phyloP scores from a whole-genome alignment of 1,140 invertebrate genomes.

The Papilio glaucus region DNA sequence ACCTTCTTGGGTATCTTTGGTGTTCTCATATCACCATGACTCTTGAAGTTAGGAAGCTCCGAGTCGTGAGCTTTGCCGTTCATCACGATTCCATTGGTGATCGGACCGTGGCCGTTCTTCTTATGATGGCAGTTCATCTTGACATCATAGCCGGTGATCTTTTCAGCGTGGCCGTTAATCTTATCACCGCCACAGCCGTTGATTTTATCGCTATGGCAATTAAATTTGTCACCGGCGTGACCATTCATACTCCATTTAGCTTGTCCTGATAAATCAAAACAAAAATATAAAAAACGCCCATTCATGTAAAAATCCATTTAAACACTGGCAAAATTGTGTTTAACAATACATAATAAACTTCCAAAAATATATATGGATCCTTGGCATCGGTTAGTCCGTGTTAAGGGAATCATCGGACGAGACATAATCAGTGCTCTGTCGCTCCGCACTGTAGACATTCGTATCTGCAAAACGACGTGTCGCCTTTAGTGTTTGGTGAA shows the following conservation, averaged over 20 bases:
- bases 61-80: conserved; percentile 44
- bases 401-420: conserved; percentile 62
- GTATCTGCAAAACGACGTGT: conserved; percentile 71
- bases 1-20: conserved; percentile 78
- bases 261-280: conserved; percentile 72
- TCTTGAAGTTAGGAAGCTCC: conserved; percentile 54
- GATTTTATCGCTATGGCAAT: conserved; percentile 46
- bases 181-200: conserved; percentile 54
- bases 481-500: conserved; percentile 55
- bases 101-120: conserved; percentile 38
- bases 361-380: conserved; percentile 31
- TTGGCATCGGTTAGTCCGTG: conserved; percentile 49
- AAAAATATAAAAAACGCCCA: conserved; percentile 50
- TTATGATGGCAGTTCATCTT: conserved; percentile 45
- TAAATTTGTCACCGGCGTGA: conserved; percentile 47
- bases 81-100: conserved; percentile 24
- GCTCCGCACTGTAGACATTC: conserved; percentile 62
- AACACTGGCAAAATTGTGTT: conserved; percentile 77
- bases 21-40: conserved; percentile 63
- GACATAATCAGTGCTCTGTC: conserved; percentile 59
- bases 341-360: conserved; percentile 30
- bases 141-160: conserved; percentile 51
- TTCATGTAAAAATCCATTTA: conserved; percentile 49
- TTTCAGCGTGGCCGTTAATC: conserved; percentile 54
- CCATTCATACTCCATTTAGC: conserved; percentile 63